Evolutionary conservation across 2,113 vertebrate genomes (phyloP).

Genomic region (Caretta caretta): DNA sequence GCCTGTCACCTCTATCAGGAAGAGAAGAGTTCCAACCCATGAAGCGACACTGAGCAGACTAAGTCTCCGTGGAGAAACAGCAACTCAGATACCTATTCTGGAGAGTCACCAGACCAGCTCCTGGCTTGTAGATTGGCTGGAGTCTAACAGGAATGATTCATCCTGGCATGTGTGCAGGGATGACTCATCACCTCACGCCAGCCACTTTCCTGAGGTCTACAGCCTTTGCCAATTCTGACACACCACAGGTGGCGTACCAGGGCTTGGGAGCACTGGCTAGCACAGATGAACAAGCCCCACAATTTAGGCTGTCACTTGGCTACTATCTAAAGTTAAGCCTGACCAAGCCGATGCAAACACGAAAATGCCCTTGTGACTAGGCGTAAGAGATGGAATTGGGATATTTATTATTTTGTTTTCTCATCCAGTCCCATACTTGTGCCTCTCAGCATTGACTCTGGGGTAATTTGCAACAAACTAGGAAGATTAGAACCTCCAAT

Average conservation of each 20-base stretch:
- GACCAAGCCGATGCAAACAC: neutral
- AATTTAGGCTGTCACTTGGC: neutral
- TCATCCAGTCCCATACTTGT: neutral
- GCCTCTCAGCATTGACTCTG: neutral
- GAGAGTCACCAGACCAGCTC: neutral
- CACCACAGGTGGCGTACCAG: no score
- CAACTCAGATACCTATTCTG: neutral
- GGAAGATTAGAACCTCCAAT: neutral
- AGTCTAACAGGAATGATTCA: neutral
- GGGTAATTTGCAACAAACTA: neutral
- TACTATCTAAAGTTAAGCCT: neutral
- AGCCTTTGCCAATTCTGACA: accelerated
- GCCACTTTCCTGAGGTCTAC: neutral
- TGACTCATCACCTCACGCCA: neutral
- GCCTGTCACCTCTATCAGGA: neutral
- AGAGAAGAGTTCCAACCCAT: neutral
- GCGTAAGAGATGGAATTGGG: neutral
- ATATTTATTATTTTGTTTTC: neutral
- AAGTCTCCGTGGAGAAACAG: neutral
- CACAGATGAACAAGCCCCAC: neutral
- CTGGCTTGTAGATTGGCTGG: neutral
- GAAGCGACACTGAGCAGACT: neutral
- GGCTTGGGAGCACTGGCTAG: neutral
- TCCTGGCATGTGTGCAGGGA: neutral
- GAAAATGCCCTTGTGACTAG: neutral